Evolutionary conservation across 92 coral and sea anemone genomes (phyloP).

Genomic region (Blastomussa wellsi): DNA sequence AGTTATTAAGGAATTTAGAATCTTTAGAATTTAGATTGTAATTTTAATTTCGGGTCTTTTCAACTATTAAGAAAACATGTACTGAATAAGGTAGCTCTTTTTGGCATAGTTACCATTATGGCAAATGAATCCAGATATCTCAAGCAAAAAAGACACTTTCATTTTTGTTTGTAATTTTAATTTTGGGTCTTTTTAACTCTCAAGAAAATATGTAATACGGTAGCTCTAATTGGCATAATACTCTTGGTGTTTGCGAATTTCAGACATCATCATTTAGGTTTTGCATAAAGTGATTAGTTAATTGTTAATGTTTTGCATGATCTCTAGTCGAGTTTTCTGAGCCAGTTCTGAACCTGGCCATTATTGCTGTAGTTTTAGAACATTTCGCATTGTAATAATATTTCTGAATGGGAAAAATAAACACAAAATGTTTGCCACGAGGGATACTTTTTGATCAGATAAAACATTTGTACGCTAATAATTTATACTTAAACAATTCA

Average conservation of each 20-base stretch:
- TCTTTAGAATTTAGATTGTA: no score
- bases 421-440: not conserved
- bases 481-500: no score
- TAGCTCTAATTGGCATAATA: not conserved
- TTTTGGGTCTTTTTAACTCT: not conserved
- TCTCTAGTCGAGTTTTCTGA: not conserved
- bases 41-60: not conserved
- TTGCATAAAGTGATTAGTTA: not conserved
- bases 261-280: no score
- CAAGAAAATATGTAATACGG: no score
- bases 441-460: not conserved
- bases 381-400: not conserved
- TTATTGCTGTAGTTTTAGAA: not conserved
- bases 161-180: no score
- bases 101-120: not conserved
- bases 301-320: not conserved
- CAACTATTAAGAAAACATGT: no score
- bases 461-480: no score
- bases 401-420: not conserved
- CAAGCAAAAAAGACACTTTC: no score
- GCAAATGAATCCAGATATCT: no score
- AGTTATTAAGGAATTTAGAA: not conserved
- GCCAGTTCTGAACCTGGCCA: not conserved
- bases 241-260: no score
- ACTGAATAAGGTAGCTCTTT: not conserved